phyloP scores from a whole-genome alignment of 2,888 invertebrate genomes.

The Caenorhabditis sp. region DNA sequence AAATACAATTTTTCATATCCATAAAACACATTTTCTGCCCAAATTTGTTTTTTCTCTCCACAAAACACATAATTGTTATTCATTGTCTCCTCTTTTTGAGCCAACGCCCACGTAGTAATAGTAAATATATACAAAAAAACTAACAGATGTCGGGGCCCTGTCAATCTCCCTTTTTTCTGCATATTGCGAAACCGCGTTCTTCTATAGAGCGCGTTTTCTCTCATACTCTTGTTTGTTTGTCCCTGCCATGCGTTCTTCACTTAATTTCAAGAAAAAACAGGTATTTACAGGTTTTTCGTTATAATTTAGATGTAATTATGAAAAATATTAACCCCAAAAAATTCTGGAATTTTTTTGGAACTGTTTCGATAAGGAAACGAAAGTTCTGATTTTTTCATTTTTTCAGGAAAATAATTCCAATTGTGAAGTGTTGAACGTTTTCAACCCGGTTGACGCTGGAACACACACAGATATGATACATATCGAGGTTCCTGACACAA shows the following conservation, averaged over 20 bases:
- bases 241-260: background rate
- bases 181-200: background rate
- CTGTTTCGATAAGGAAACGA: background rate
- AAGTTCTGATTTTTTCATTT: background rate
- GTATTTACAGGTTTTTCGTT: background rate
- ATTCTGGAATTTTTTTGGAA: background rate
- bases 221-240: background rate
- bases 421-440: conserved; percentile 33
- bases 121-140: too few relatives aligned
- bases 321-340: background rate
- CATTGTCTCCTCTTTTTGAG: too few relatives aligned
- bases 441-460: conserved; percentile 22
- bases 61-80: too few relatives aligned
- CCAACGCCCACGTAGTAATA: too few relatives aligned
- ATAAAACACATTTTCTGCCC: too few relatives aligned
- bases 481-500: conserved; percentile 62
- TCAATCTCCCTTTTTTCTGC: too few relatives aligned
- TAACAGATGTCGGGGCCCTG: too few relatives aligned
- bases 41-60: too few relatives aligned
- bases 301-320: background rate
- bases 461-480: conserved; percentile 62
- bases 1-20: too few relatives aligned
- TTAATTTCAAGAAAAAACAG: background rate
- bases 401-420: conserved; percentile 26
- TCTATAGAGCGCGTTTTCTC: background rate